Base-by-base conservation (phyloP, 92 coral and sea anemone species). In the Parazoanthus darwini region DNA sequence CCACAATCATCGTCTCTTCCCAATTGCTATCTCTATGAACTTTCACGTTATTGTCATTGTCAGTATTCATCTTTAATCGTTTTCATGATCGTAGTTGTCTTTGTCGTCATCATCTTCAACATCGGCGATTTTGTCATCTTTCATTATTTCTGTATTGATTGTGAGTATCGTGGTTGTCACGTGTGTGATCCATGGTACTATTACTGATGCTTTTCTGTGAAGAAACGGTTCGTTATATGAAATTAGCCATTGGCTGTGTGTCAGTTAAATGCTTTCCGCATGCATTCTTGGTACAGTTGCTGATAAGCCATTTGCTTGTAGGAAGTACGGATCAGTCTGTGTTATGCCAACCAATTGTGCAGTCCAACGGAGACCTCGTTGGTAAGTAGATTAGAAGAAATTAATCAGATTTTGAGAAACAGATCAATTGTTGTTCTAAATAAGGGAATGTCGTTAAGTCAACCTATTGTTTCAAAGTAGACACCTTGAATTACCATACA, bases 261-360 rank as follows among this genome's bases (percentile, higher is more conserved):
- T 22, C 66, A 46, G 51, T 46, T 1, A 63, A 63, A 0, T 63
- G 25, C 22, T 54, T 54, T 11, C 59, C 59, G 16, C n/a, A 20
- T 63, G 70, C n/a, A 58, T 74, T 11, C 43, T 7, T 74, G 18
- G 78, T 33, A 20, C 46, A 37, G 50, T 75, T 75, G 50, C 2
- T 75, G 46, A 75, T 22, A 39, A 75, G 48, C 51, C 29, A 46
- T 84, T 33, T 71, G 46, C 54, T 87, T 90, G 42, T 86, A 97
- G 99, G 94, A 50, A 97, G 97, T 78, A 97, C 99, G 25, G 99
- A 98, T 8, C 98, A 97, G 88, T 97, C 99, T 43, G 96, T 95
- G n/a, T 83, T 97, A 37, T 97, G 99, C 59, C 99, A 97, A 89
- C 99, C 99, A 54, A 95, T 97, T 82, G 96, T 94, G 20, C 98